phyloP scores from a whole-genome alignment of 2,797 vertebrate genomes.

The Amblyopsis hoosieri region DNA sequence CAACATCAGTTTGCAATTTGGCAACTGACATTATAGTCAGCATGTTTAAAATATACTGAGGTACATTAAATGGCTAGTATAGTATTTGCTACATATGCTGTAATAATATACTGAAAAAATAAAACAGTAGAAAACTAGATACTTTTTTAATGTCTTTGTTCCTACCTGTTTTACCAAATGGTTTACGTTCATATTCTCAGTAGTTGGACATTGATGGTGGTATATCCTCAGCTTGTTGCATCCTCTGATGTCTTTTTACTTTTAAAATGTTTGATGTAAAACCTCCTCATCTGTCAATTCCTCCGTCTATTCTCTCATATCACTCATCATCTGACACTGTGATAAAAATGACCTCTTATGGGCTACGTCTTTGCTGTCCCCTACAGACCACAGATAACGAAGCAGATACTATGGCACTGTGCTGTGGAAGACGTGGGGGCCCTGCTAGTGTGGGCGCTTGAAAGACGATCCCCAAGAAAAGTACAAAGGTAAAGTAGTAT shows the following conservation, averaged over 20 bases:
- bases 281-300: constrained; percentile 29
- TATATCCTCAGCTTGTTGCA: constrained; percentile 34
- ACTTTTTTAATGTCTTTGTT: not conserved
- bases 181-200: constrained; percentile 66
- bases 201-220: constrained; percentile 17
- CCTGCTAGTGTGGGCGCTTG: too few species aligned
- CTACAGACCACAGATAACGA: constrained; percentile 28
- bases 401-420: constrained; percentile 3
- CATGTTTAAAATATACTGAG: not conserved
- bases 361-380: constrained; percentile 29
- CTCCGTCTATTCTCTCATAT: constrained; percentile 66
- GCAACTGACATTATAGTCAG: not conserved
- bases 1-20: not conserved
- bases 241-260: constrained; percentile 34
- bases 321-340: constrained; percentile 65
- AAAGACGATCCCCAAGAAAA: too few species aligned
- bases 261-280: constrained; percentile 27
- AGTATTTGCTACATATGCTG: not conserved
- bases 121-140: not conserved
- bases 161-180: constrained; percentile 68
- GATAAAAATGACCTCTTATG: constrained; percentile 68
- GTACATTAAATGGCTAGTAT: too few species aligned
- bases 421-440: not conserved
- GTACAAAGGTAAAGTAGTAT: too few species aligned
- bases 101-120: not conserved